Evolutionary conservation across 1,140 invertebrate species (phyloP).

Genomic region (Lineus longissimus): DNA sequence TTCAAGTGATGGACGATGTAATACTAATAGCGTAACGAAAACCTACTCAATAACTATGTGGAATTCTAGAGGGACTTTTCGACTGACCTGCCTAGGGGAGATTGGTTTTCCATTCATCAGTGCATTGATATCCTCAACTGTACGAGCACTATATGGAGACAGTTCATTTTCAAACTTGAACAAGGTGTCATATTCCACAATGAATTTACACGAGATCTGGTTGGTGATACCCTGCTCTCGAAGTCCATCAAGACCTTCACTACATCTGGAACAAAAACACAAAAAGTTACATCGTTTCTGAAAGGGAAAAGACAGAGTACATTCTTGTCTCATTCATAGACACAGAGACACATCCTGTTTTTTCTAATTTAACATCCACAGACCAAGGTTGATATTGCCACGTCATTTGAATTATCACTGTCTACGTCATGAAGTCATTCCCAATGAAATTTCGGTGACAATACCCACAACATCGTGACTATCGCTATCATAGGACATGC

Average conservation of each 20-base stretch:
- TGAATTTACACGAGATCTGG: slow-evolving; percentile 52
- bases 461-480: too few relatives aligned
- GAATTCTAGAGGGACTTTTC: too few relatives aligned
- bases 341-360: neutral
- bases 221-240: slow-evolving; percentile 54
- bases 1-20: too few relatives aligned
- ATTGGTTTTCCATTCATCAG: too few relatives aligned
- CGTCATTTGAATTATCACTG: too few relatives aligned
- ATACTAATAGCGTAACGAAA: too few relatives aligned
- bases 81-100: too few relatives aligned
- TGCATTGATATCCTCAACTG: neutral
- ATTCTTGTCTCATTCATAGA: neutral
- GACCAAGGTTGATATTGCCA: too few relatives aligned
- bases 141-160: neutral
- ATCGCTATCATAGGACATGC: too few relatives aligned
- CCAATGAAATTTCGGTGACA: too few relatives aligned
- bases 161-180: slow-evolving; percentile 37
- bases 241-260: slow-evolving; percentile 45
- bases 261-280: slow-evolving; percentile 35
- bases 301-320: neutral
- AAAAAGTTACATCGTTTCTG: slow-evolving; percentile 4
- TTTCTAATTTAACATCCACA: neutral
- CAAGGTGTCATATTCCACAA: slow-evolving; percentile 46
- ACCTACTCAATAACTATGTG: too few relatives aligned
- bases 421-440: too few relatives aligned